These are phyloP conservation scores for Chymomyza amoena DNA, from an alignment of 2,888 invertebrate species.

Conservation along the genomic window DNA sequence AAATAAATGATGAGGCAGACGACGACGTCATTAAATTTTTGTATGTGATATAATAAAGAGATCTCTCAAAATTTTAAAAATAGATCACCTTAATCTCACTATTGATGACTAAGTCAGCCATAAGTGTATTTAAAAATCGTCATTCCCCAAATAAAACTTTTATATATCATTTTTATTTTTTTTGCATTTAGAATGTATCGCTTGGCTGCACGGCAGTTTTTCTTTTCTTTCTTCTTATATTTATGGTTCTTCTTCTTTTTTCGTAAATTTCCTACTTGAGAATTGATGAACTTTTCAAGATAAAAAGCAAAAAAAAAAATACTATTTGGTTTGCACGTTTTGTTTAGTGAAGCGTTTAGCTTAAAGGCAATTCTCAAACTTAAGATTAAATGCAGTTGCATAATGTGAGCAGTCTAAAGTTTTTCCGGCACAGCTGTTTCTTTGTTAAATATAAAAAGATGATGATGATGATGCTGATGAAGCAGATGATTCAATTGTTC, in stretches of 20 bases:
- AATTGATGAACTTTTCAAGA: constrained; percentile 71
- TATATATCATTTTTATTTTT: constrained; percentile 32
- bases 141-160: background rate
- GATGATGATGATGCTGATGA: constrained; percentile 6
- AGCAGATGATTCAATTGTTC: constrained; percentile 53
- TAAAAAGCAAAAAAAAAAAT: constrained; percentile 31
- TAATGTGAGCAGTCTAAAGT: constrained; percentile 34
- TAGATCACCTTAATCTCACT: too few relatives aligned
- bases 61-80: too few relatives aligned
- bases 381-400: constrained; percentile 40
- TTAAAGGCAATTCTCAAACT: background rate
- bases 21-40: too few relatives aligned
- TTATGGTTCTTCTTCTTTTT: background rate
- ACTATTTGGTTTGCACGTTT: background rate
- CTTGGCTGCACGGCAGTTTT: background rate
- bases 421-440: constrained; percentile 8
- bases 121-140: background rate
- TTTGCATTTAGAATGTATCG: constrained; percentile 60
- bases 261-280: constrained; percentile 62
- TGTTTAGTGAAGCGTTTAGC: constrained; percentile 62
- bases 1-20: too few relatives aligned
- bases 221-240: background rate
- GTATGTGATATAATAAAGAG: too few relatives aligned
- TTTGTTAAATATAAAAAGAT: constrained; percentile 1
- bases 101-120: too few relatives aligned